A percentile compares a stretch with the other conserved stretches of the same genome.
These are phyloP conservation scores for Scolopax mira DNA, from an alignment of 2,113 vertebrate genomes.

Conservation along the genomic window DNA sequence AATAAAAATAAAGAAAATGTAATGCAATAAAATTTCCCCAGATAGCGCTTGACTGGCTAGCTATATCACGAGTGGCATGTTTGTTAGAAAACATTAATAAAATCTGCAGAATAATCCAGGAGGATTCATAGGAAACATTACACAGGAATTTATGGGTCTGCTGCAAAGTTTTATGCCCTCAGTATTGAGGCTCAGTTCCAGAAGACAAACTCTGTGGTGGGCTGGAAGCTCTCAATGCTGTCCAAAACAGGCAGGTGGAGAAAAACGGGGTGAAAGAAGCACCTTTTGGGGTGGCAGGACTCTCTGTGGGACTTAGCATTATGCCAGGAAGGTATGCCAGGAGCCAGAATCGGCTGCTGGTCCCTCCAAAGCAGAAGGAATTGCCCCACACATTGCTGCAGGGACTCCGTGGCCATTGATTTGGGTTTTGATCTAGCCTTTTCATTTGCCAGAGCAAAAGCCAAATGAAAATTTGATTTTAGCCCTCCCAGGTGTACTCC, in stretches of 20 bases:
- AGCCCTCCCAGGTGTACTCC: not conserved
- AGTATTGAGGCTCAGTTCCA: not conserved
- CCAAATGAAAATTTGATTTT: not conserved
- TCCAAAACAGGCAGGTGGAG: not conserved
- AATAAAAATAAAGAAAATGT: not conserved
- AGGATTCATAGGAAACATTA: not conserved
- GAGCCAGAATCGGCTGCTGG: not conserved
- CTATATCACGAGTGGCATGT: not conserved
- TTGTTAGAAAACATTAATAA: conserved; percentile 13
- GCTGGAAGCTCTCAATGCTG: not conserved
- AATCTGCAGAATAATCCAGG: not conserved
- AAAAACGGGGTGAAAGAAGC: not conserved
- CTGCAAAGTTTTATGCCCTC: not conserved
- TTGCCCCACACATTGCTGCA: not conserved
- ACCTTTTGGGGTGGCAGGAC: not conserved
- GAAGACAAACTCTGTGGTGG: not conserved
- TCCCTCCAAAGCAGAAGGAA: not conserved
- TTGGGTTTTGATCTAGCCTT: not conserved
- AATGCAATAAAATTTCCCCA: not conserved
- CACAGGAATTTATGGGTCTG: not conserved
- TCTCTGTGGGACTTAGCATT: not conserved
- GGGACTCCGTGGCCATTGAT: not conserved
- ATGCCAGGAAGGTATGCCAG: not conserved
- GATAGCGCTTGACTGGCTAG: not conserved
- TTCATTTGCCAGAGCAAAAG: not conserved